phyloP scores from a whole-genome alignment of 64 coral and sea anemone genomes.

The Actinia tenebrosa region DNA sequence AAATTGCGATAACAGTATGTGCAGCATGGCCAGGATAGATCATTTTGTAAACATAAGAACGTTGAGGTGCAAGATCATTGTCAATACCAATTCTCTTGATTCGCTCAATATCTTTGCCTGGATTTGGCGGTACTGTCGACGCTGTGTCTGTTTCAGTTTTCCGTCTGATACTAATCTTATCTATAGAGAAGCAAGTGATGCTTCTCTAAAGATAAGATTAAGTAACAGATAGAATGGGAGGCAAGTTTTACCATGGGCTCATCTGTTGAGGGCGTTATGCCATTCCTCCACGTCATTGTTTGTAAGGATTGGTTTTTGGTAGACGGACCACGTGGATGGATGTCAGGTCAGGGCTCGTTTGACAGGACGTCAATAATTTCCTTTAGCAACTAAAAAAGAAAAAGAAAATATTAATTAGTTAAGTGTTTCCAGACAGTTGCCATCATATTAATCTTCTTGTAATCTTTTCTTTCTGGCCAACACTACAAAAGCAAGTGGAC shows the following conservation, averaged over 20 bases:
- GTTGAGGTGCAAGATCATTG: too few species aligned
- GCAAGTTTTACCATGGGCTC: background rate
- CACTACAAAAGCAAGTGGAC: too few species aligned
- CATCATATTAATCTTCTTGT: too few species aligned
- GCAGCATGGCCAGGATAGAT: too few species aligned
- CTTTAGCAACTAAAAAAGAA: too few species aligned
- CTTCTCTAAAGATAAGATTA: constrained; percentile 19
- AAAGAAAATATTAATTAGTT: too few species aligned
- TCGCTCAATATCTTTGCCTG: background rate
- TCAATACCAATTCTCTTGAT: too few species aligned
- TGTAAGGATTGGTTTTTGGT: constrained; percentile 3
- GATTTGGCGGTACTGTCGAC: background rate
- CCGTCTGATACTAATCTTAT: constrained; percentile 13
- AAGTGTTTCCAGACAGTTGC: too few species aligned
- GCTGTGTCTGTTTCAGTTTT: background rate
- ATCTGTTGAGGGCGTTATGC: constrained; percentile 25
- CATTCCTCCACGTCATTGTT: constrained; percentile 31
- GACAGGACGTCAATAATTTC: too few species aligned
- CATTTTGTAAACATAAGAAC: too few species aligned
- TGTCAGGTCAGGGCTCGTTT: constrained; percentile 10
- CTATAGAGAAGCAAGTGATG: constrained; percentile 23
- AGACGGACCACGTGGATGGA: constrained; percentile 4
- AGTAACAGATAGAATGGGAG: constrained; percentile 15
- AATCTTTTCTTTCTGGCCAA: too few species aligned
- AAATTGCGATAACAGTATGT: too few species aligned